Evolutionary conservation across 2,888 invertebrate species (phyloP).

Genomic region (Metopia argyrocephala): DNA sequence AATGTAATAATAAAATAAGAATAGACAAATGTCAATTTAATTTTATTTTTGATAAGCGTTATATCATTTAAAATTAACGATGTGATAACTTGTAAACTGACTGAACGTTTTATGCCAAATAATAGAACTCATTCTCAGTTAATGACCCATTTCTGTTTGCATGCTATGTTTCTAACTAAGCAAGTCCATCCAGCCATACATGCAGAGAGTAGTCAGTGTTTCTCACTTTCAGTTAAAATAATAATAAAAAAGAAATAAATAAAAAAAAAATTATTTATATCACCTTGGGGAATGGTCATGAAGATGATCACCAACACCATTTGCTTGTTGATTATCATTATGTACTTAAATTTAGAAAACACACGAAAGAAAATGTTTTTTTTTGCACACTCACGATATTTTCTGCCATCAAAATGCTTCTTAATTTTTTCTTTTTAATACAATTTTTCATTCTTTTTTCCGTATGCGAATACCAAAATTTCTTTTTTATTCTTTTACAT

Average conservation of each 20-base stretch:
- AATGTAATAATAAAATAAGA: background rate
- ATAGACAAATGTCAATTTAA: background rate
- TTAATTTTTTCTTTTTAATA: background rate
- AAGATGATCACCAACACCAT: conserved; percentile 14
- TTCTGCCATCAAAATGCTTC: conserved; percentile 39
- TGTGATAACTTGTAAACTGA: conserved; percentile 57
- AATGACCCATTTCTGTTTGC: conserved; percentile 35
- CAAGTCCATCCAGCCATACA: background rate
- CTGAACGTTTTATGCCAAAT: conserved; percentile 31
- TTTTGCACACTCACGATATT: conserved; percentile 40
- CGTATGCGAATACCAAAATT: background rate
- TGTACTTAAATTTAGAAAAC: conserved; percentile 39
- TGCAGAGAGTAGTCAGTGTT: background rate
- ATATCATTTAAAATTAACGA: conserved; percentile 46
- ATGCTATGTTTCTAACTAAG: background rate
- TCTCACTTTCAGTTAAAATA: conserved; percentile 31
- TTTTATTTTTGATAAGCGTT: conserved; percentile 1
- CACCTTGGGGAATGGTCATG: conserved; percentile 40
- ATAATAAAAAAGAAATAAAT: conserved; percentile 9
- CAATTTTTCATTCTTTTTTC: background rate
- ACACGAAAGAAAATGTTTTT: no score
- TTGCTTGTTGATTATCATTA: conserved; percentile 16
- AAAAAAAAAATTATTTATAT: conserved; percentile 51
- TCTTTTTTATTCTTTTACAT: conserved; percentile 16
- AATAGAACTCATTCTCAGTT: conserved; percentile 28